phyloP scores from a whole-genome alignment of 2,113 vertebrate genomes.

The Aspiorhynchus laticeps region DNA sequence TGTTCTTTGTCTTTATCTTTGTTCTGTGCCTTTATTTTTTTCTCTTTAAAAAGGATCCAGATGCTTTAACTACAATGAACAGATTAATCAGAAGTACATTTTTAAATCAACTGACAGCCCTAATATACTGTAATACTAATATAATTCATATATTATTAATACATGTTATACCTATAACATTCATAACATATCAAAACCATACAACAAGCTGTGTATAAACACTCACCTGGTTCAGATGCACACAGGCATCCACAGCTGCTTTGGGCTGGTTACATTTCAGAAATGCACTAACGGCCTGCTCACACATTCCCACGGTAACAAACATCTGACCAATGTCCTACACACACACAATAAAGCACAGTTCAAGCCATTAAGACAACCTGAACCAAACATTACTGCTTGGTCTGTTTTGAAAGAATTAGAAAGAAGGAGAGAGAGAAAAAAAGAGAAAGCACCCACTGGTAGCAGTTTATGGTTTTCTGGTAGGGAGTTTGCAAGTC shows the following conservation, averaged over 20 bases:
- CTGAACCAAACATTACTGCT: not conserved
- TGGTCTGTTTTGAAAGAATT: not conserved
- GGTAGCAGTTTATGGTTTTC: slow-evolving; percentile 93
- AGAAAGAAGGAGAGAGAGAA: not conserved
- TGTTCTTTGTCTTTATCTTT: too few species aligned
- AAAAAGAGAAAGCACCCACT: slow-evolving; percentile 72
- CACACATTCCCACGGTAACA: slow-evolving; percentile 95
- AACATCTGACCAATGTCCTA: slow-evolving; percentile 97
- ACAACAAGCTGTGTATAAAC: not conserved
- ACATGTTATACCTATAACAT: not conserved
- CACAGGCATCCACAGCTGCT: slow-evolving; percentile 91
- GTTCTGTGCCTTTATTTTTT: too few species aligned
- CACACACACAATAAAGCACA: slow-evolving; percentile 17
- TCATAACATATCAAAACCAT: not conserved
- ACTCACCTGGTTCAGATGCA: slow-evolving; percentile 94
- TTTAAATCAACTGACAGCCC: not conserved
- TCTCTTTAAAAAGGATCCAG: not conserved
- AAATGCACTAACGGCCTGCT: slow-evolving; percentile 93
- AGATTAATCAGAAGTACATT: not conserved
- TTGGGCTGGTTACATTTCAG: slow-evolving; percentile 91
- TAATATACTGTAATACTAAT: not conserved
- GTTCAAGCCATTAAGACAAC: not conserved
- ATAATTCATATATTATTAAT: not conserved
- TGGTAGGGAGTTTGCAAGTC: slow-evolving; percentile 82
- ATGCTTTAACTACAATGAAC: not conserved